phyloP scores from a whole-genome alignment of 2,888 invertebrate species.

The Drosophila demipolita region DNA sequence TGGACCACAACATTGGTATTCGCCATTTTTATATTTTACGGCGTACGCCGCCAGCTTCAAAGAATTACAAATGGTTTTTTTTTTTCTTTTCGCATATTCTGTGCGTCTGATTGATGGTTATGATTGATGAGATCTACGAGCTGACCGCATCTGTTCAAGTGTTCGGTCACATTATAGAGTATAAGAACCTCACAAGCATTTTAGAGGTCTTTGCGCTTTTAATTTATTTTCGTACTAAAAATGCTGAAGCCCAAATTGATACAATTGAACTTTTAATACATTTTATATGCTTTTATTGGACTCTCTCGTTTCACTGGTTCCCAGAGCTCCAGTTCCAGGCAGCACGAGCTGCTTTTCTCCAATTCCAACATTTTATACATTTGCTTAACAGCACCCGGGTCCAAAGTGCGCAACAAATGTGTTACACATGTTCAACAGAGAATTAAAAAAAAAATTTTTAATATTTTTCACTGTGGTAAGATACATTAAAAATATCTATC shows the following conservation, averaged over 20 bases:
- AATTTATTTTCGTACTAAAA: conserved; percentile 51
- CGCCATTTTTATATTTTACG: conserved; percentile 46
- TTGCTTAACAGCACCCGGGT: conserved; percentile 69
- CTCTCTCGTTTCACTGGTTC: conserved; percentile 28
- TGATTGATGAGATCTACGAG: conserved; percentile 68
- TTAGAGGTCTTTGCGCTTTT: conserved; percentile 25
- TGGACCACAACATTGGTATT: conserved; percentile 58
- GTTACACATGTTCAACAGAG: conserved; percentile 36
- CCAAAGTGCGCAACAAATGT: conserved; percentile 57
- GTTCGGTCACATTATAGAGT: conserved; percentile 6
- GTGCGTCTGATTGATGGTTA: conserved; percentile 72
- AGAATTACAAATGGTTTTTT: conserved; percentile 38
- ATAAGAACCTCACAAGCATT: background rate
- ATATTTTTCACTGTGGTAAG: conserved; percentile 19
- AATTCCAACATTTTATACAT: conserved; percentile 55
- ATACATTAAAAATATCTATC: background rate
- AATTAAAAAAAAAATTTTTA: conserved; percentile 11
- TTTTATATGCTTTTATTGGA: conserved; percentile 51
- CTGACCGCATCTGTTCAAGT: conserved; percentile 42
- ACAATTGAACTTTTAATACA: conserved; percentile 73
- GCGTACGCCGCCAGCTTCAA: conserved; percentile 68
- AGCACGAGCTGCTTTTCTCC: conserved; percentile 47
- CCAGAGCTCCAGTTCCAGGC: conserved; percentile 22
- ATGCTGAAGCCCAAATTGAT: conserved; percentile 59
- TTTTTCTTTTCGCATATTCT: conserved; percentile 14